Conservation (phyloP, 2,888 invertebrate genomes). For the Galerucella pusilla region DNA sequence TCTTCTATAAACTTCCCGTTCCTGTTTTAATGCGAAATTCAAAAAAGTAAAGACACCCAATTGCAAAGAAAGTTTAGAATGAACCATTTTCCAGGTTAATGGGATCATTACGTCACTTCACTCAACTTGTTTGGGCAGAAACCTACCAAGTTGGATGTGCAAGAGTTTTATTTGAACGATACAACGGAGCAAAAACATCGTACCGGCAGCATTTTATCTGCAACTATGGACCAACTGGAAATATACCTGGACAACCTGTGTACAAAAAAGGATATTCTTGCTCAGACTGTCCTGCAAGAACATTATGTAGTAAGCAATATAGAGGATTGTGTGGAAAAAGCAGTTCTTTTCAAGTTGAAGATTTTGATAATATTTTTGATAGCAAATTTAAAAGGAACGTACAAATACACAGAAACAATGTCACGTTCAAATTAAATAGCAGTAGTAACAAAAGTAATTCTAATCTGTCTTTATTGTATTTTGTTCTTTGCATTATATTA, state of each 20-base stretch:
- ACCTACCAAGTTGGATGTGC: conserved; percentile 58
- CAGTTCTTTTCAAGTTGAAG: background rate
- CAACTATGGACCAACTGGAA: conserved; percentile 62
- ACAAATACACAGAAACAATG: background rate
- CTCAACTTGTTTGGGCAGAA: conserved; percentile 60
- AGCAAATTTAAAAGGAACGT: background rate
- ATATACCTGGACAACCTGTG: conserved; percentile 57
- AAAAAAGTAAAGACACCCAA: no score
- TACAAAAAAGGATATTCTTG: conserved; percentile 57
- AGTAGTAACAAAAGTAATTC: background rate
- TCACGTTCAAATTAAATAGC: background rate
- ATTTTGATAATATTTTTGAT: conserved; percentile 1
- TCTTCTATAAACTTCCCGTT: no score
- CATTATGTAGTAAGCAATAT: conserved; percentile 56
- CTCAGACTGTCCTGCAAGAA: conserved; percentile 55
- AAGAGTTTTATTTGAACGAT: conserved; percentile 55
- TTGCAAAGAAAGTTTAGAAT: background rate
- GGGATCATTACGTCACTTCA: conserved; percentile 45
- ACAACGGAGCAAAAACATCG: conserved; percentile 40
- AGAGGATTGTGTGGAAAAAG: conserved; percentile 53
- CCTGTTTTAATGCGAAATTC: no score
- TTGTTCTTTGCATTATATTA: background rate
- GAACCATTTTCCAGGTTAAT: conserved; percentile 4
- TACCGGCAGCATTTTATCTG: conserved; percentile 60
- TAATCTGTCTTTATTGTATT: background rate